A percentile compares a stretch with the other conserved stretches of the same genome.
These are phyloP conservation scores for Akabosia matsudoensis DNA, from an alignment of 1,140 invertebrate species.

Conservation along the genomic window DNA sequence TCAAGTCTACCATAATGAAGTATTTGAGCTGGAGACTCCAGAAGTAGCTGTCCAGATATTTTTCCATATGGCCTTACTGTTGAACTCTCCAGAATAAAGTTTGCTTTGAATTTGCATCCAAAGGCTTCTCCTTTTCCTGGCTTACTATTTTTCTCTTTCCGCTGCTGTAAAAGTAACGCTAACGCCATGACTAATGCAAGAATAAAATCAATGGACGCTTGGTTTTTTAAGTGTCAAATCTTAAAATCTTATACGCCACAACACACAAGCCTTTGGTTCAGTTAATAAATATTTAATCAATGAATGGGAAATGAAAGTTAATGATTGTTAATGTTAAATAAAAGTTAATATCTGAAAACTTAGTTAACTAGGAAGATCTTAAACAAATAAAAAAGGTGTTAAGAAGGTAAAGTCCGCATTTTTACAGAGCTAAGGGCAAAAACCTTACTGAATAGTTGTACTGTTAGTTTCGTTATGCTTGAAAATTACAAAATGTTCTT, in stretches of 20 bases:
- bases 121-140: conserved; percentile 14
- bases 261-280: too few species aligned
- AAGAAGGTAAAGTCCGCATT: too few species aligned
- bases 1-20: conserved; percentile 4
- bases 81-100: conserved; percentile 4
- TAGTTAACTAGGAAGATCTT: too few species aligned
- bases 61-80: not conserved
- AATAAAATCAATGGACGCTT: not conserved
- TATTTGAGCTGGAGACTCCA: not conserved
- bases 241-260: not conserved
- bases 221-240: not conserved
- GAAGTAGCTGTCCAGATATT: not conserved
- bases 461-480: too few species aligned
- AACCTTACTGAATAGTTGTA: too few species aligned
- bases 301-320: too few species aligned
- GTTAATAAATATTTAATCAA: too few species aligned
- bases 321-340: too few species aligned
- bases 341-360: too few species aligned
- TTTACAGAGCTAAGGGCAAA: too few species aligned
- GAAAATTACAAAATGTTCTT: too few species aligned
- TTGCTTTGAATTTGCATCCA: not conserved
- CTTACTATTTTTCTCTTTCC: not conserved
- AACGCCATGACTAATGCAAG: not conserved
- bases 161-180: not conserved
- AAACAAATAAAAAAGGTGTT: too few species aligned